Base-by-base conservation (phyloP, 1,140 invertebrate genomes). In the Drosophila sulfurigaster region DNA sequence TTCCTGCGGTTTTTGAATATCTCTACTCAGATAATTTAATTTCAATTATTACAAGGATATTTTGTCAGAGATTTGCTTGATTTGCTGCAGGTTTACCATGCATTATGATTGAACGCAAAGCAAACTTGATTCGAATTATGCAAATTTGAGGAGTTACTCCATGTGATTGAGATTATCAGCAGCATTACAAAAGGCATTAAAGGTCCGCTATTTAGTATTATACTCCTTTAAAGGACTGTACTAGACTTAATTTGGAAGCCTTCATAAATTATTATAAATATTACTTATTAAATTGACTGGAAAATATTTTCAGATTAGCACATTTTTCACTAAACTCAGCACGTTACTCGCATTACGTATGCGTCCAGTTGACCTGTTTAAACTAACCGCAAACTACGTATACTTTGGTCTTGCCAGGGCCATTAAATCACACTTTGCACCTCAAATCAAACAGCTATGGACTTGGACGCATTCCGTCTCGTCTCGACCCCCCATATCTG, bases 381-480 rank as follows among this genome's bases (percentile, higher is more conserved):
- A 71, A 16, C 13, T 13, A 59, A 65, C 41, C 64, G 30, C 43
- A 43, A 15, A 35, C 28, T n/a, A 10, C 20, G 20, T 25, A 25
- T n/a, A 32, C 13, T 25, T 3, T 41, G 8, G 7, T 35, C 8
- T 15, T 56, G 13, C 5, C 45, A 46, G 32, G 5, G 30, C 46
- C 67, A 73, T 79, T 79, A 76, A 77, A 79, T 79, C 63, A 77
- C 77, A 77, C 57, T 79, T 79, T 79, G 52, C 77, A 79, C 77
- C 77, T 79, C 77, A 73, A 73, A 79, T 79, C 77, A 67, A 76
- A 67, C 57, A 54, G 16, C 32, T 16, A n/a, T 52, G 54, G 59
- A 45, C 51, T 68, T 57, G 49, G 57, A 73, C 54, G 16, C 56
- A 59, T 52, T 57, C 41, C 48, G 46, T 41, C 56, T 57, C 65